Evolutionary conservation across 1,140 invertebrate species (phyloP).

Genomic region (Trichonephila clavata): DNA sequence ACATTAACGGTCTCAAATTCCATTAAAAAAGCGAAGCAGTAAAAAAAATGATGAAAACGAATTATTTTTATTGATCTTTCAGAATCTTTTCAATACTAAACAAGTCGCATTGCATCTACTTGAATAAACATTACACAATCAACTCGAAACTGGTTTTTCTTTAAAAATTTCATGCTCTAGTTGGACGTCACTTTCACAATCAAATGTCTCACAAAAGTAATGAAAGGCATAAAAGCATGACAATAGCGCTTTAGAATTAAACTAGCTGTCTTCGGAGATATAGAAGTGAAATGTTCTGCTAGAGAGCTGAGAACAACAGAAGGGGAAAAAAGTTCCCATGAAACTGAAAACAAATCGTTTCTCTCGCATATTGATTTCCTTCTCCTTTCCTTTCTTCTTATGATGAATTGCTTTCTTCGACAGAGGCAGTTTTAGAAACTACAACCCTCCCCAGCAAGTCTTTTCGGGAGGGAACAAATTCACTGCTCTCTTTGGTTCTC

Average conservation of each 20-base stretch:
- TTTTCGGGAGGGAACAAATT: neutral
- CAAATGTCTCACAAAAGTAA: neutral
- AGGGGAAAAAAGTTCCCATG: neutral
- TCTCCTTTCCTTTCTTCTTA: neutral
- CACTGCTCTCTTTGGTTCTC: neutral
- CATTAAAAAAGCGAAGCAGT: neutral
- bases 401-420: slow-evolving; percentile 40
- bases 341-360: slow-evolving; percentile 5
- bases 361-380: neutral
- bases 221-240: slow-evolving; percentile 5
- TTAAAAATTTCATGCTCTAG: neutral
- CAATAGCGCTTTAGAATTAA: slow-evolving; percentile 1
- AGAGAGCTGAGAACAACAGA: neutral
- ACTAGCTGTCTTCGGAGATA: neutral
- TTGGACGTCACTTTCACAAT: neutral
- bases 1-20: too few species aligned
- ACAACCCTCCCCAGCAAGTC: neutral
- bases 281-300: neutral
- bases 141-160: neutral
- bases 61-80: neutral
- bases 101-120: neutral
- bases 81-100: neutral
- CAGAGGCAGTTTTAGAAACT: slow-evolving; percentile 28
- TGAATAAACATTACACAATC: neutral
- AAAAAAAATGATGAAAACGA: neutral